These are phyloP conservation scores for Pseudorhombus dupliciocellatus DNA, from an alignment of 2,113 vertebrate species.

Conservation along the genomic window DNA sequence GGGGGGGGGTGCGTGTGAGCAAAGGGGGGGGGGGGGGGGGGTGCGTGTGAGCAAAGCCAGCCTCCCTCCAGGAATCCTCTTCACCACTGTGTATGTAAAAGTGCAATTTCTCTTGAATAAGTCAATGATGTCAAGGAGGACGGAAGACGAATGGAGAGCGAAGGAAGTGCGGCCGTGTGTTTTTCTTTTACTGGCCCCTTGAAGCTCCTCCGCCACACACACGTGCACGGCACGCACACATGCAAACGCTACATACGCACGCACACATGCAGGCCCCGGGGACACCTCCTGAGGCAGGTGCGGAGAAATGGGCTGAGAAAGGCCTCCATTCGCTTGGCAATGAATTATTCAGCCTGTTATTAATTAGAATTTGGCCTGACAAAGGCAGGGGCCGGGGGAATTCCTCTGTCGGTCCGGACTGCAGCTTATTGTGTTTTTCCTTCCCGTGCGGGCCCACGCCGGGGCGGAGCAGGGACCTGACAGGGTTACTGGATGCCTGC, in stretches of 20 bases:
- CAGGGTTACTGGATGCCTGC: conserved; percentile 48
- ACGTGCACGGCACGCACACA: too few species aligned
- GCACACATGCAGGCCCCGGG: conserved; percentile 35
- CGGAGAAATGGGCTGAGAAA: conserved; percentile 52
- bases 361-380: conserved; percentile 74
- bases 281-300: conserved; percentile 56
- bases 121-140: conserved; percentile 40
- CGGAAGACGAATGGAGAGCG: conserved; percentile 35
- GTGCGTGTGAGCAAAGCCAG: conserved; percentile 16
- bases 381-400: conserved; percentile 67
- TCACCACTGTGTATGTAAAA: conserved; percentile 6
- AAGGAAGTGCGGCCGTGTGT: conserved; percentile 6
- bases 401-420: conserved; percentile 64
- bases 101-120: conserved; percentile 22
- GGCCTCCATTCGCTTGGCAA: conserved; percentile 41
- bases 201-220: neutral
- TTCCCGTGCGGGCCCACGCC: conserved; percentile 42
- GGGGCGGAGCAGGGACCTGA: conserved; percentile 41
- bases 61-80: neutral
- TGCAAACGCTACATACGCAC: neutral
- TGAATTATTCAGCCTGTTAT: conserved; percentile 75
- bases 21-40: neutral
- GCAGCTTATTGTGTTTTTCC: conserved; percentile 69
- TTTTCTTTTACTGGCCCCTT: neutral
- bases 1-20: conserved; percentile 8